A percentile compares a stretch with the other conserved stretches of the same genome.
Evolutionary conservation across 2,113 vertebrate genomes (phyloP).

Genomic region (Columba livia): DNA sequence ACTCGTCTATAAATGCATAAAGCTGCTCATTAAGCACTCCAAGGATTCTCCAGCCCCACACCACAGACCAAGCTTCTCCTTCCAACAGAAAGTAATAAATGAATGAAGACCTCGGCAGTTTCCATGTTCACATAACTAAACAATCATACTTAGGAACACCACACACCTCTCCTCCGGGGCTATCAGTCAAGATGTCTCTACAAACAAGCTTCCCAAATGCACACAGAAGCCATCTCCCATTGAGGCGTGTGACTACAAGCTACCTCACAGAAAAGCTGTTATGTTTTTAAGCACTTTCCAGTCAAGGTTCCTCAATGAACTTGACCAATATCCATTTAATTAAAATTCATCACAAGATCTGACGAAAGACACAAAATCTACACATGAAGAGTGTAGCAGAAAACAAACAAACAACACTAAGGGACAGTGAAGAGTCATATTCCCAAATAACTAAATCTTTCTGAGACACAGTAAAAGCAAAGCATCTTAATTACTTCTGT

Average conservation of each 20-base stretch:
- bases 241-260: background rate
- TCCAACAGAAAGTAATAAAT: background rate
- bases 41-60: background rate
- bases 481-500: background rate
- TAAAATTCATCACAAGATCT: background rate
- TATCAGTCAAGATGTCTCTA: background rate
- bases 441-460: background rate
- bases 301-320: background rate
- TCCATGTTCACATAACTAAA: background rate
- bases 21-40: conserved; percentile 56
- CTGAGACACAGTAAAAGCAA: background rate
- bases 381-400: background rate
- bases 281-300: background rate
- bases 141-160: background rate
- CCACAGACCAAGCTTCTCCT: background rate
- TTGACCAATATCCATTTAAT: background rate
- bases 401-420: background rate
- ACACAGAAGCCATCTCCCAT: background rate
- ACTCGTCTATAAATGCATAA: conserved; percentile 64
- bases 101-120: background rate
- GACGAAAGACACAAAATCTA: background rate
- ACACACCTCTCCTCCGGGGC: background rate
- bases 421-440: background rate
- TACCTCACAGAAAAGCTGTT: background rate
- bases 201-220: background rate